Evolutionary conservation across 2,797 vertebrate species (phyloP).

Genomic region (Danio tinwini): DNA sequence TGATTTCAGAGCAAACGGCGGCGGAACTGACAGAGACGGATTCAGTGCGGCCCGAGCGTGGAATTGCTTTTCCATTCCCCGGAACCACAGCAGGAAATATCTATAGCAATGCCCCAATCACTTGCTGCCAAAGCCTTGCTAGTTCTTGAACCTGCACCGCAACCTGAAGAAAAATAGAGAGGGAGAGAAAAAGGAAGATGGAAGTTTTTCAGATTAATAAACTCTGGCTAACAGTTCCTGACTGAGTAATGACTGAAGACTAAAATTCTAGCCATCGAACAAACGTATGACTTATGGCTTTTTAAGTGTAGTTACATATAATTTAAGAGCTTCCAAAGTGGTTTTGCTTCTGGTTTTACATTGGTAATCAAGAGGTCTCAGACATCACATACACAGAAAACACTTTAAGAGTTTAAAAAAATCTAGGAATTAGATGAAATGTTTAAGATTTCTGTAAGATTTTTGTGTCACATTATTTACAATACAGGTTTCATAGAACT

Average conservation of each 20-base stretch:
- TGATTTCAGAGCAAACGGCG: constrained; percentile 80
- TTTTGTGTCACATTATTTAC: no score
- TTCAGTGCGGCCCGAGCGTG: constrained; percentile 79
- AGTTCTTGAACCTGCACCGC: constrained; percentile 63
- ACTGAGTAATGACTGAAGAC: constrained; percentile 9
- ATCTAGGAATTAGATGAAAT: no score
- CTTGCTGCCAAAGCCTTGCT: constrained; percentile 66
- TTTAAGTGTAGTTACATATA: neutral
- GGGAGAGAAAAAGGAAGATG: constrained; percentile 57
- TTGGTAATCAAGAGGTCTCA: neutral
- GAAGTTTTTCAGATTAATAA: constrained; percentile 26
- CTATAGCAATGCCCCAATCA: constrained; percentile 77
- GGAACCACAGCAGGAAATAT: constrained; percentile 78
- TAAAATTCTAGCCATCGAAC: constrained; percentile 14
- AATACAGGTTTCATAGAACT: no score
- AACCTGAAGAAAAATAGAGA: constrained; percentile 56
- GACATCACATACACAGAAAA: no score
- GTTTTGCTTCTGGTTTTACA: neutral
- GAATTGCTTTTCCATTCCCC: constrained; percentile 83
- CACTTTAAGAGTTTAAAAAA: no score
- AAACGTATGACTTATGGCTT: neutral
- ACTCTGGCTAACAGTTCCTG: constrained; percentile 14
- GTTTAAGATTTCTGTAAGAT: no score
- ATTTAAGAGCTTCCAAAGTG: no score
- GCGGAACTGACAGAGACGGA: constrained; percentile 83